Evolutionary conservation across 2,797 vertebrate genomes (phyloP).

Genomic region (Decapterus maruadsi): DNA sequence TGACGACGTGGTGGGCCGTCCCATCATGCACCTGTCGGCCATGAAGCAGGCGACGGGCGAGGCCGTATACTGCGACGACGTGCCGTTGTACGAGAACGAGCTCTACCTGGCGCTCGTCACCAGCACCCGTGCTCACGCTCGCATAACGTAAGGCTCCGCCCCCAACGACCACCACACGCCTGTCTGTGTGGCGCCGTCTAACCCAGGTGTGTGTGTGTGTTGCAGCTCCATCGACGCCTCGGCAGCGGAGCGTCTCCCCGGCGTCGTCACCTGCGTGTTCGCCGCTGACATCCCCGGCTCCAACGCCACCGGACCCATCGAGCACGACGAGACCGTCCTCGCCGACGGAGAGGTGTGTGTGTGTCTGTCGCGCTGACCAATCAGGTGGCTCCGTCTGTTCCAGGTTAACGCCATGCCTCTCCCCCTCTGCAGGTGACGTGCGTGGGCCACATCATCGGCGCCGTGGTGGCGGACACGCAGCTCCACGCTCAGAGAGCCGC

Average conservation of each 20-base stretch:
- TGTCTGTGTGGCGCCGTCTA: slow-evolving; percentile 4
- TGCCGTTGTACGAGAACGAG: slow-evolving; percentile 92
- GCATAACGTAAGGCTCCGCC: slow-evolving; percentile 77
- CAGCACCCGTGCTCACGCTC: slow-evolving; percentile 92
- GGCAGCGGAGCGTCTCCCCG: slow-evolving; percentile 86
- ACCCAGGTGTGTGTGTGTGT: slow-evolving; percentile 30
- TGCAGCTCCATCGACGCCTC: slow-evolving; percentile 85
- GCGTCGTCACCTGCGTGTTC: slow-evolving; percentile 89
- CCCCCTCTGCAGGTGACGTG: slow-evolving; percentile 90
- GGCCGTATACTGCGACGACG: slow-evolving; percentile 94
- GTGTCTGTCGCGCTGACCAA: fast-evolving
- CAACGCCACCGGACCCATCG: slow-evolving; percentile 85
- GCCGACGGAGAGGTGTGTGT: slow-evolving; percentile 83
- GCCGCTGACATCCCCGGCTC: slow-evolving; percentile 89
- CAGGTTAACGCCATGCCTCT: neutral
- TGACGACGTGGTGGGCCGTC: slow-evolving; percentile 90
- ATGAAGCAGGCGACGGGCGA: slow-evolving; percentile 94
- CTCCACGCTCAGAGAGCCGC: slow-evolving; percentile 92
- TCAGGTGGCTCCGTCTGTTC: neutral
- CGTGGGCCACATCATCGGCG: slow-evolving; percentile 94
- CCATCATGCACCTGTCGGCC: slow-evolving; percentile 92
- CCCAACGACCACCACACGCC: neutral
- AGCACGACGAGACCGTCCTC: slow-evolving; percentile 90
- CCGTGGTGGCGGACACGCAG: slow-evolving; percentile 92
- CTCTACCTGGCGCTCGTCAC: slow-evolving; percentile 91